phyloP scores from a whole-genome alignment of 2,888 invertebrate genomes.

The Andricus quercusramuli region DNA sequence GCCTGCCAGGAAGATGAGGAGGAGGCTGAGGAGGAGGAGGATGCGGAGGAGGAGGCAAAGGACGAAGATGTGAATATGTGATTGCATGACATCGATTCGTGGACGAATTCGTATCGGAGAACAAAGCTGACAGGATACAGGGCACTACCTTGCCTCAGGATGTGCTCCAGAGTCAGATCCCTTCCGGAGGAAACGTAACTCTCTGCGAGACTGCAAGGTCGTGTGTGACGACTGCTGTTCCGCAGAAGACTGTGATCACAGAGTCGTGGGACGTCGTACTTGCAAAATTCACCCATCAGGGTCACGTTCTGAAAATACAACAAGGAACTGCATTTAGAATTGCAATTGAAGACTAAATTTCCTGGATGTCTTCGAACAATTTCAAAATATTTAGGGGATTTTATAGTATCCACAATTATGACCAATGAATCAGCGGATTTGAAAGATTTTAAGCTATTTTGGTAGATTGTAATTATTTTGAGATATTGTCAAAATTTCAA shows the following conservation, averaged over 20 bases:
- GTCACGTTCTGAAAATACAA: slow-evolving; percentile 65
- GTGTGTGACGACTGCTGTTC: slow-evolving; percentile 85
- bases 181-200: slow-evolving; percentile 89
- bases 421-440: too few relatives aligned
- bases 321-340: slow-evolving; percentile 44
- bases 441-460: too few relatives aligned
- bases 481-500: too few relatives aligned
- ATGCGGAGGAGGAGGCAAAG: slow-evolving; percentile 51
- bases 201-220: slow-evolving; percentile 85
- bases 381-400: too few relatives aligned
- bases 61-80: slow-evolving; percentile 72
- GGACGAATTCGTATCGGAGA: slow-evolving; percentile 91
- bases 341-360: too few relatives aligned
- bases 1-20: slow-evolving; percentile 54
- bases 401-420: too few relatives aligned
- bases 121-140: slow-evolving; percentile 89
- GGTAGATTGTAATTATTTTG: too few relatives aligned
- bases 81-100: slow-evolving; percentile 78
- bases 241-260: slow-evolving; percentile 88
- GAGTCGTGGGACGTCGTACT: slow-evolving; percentile 86
- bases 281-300: slow-evolving; percentile 88
- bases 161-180: slow-evolving; percentile 88
- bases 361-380: too few relatives aligned
- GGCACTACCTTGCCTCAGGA: slow-evolving; percentile 88
- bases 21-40: slow-evolving; percentile 48